A percentile compares a stretch with the other conserved stretches of the same genome.
Conservation (phyloP, 1,140 invertebrate species). For the Drosophila sp. region DNA sequence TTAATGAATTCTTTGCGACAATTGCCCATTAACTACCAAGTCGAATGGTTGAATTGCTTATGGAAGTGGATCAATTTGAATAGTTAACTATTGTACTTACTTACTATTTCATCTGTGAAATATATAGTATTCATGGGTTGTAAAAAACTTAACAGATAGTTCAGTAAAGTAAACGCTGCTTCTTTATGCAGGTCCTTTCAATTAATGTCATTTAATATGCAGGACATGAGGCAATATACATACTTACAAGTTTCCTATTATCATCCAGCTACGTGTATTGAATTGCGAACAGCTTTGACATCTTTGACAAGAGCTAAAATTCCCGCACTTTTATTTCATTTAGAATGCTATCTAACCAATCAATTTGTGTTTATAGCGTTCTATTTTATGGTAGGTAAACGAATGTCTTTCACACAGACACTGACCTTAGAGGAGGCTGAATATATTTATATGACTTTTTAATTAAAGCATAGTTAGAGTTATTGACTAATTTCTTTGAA, state of each 20-base stretch:
- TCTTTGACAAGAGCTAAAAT: slow-evolving; percentile 44
- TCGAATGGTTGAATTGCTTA: not conserved
- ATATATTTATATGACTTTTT: not conserved
- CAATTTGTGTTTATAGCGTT: slow-evolving; percentile 5
- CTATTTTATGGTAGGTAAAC: not conserved
- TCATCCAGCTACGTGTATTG: slow-evolving; percentile 12
- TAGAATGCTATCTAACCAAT: slow-evolving; percentile 4
- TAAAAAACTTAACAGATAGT: slow-evolving; percentile 10
- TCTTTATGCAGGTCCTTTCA: slow-evolving; percentile 15
- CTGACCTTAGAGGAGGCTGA: not conserved
- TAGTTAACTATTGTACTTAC: not conserved
- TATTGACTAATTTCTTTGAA: not conserved
- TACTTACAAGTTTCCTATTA: slow-evolving; percentile 21
- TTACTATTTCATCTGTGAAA: not conserved
- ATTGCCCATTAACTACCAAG: not conserved
- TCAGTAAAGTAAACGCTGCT: not conserved
- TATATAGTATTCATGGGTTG: not conserved
- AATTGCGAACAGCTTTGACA: slow-evolving; percentile 27
- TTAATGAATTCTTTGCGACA: not conserved
- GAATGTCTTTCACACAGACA: not conserved
- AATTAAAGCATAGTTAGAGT: slow-evolving; percentile 1
- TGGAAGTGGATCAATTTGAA: not conserved
- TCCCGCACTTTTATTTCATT: slow-evolving; percentile 37
- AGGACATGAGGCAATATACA: slow-evolving; percentile 21
- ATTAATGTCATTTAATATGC: slow-evolving; percentile 25